These are phyloP conservation scores for Mesaphorura yosii DNA, from an alignment of 1,140 invertebrate species.

Conservation along the genomic window DNA sequence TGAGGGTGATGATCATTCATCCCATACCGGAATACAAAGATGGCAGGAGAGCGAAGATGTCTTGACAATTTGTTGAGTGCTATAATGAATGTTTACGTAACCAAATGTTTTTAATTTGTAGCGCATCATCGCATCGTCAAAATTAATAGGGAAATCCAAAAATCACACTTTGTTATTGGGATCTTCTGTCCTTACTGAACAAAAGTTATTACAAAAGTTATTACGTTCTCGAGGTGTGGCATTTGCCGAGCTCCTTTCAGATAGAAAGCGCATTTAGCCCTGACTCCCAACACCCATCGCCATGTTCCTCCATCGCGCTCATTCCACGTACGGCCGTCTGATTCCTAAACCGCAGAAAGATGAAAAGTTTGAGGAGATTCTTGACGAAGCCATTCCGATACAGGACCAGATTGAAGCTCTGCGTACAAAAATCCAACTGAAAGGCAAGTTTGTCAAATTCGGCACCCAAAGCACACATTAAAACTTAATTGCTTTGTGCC, in stretches of 20 bases:
- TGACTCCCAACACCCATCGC: neutral
- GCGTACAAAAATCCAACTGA: constrained; percentile 23
- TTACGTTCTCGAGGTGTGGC: neutral
- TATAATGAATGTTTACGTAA: no score
- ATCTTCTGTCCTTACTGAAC: neutral
- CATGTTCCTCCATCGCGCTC: constrained; percentile 9
- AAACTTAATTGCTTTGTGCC: neutral
- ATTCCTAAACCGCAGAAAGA: constrained; percentile 14
- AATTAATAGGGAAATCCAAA: no score
- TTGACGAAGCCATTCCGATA: constrained; percentile 18
- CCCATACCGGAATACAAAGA: no score
- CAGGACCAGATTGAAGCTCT: constrained; percentile 25
- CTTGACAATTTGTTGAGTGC: no score
- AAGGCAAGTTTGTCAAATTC: constrained; percentile 5
- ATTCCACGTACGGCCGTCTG: constrained; percentile 17
- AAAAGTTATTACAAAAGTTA: neutral
- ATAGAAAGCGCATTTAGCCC: no score
- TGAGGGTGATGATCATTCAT: no score
- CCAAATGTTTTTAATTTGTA: no score
- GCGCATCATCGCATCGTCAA: no score
- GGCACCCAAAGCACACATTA: neutral
- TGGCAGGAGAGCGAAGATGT: no score
- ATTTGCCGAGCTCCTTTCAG: neutral
- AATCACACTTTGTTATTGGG: no score
- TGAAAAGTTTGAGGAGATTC: constrained; percentile 9